These are phyloP conservation scores for Acrocephalus arundinaceus DNA, from an alignment of 2,113 vertebrate species.

Conservation along the genomic window DNA sequence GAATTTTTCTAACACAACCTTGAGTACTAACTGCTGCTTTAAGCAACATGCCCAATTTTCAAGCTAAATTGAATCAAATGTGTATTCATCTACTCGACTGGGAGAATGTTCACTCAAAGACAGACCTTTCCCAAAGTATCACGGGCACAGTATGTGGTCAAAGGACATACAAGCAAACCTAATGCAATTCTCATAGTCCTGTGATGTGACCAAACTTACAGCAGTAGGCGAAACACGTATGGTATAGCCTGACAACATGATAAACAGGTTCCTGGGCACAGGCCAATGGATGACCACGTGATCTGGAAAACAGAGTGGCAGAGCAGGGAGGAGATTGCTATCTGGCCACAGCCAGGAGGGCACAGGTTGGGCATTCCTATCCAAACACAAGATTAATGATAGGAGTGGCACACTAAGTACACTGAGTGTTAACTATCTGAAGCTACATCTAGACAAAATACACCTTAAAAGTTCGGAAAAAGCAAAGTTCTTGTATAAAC, in stretches of 20 bases:
- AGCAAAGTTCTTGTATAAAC: not conserved
- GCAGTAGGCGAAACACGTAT: not conserved
- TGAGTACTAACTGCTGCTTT: not conserved
- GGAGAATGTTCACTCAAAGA: not conserved
- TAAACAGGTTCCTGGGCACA: not conserved
- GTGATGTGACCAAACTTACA: not conserved
- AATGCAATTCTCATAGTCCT: not conserved
- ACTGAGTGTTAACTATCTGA: not conserved
- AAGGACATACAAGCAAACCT: not conserved
- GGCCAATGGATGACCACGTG: rapidly evolving
- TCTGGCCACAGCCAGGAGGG: not conserved
- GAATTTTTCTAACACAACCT: not conserved
- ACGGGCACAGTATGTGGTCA: not conserved
- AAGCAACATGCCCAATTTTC: not conserved
- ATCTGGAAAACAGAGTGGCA: not conserved
- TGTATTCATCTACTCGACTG: rapidly evolving
- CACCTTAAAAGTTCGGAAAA: not conserved
- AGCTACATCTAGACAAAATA: not conserved
- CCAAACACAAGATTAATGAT: not conserved
- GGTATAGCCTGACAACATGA: rapidly evolving
- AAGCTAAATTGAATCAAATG: not conserved
- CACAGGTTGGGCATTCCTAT: not conserved
- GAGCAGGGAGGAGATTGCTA: not conserved
- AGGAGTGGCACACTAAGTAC: not conserved
- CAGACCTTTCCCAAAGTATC: not conserved